Conservation (phyloP, 2,888 invertebrate species). For the Nymphalis c-album region DNA sequence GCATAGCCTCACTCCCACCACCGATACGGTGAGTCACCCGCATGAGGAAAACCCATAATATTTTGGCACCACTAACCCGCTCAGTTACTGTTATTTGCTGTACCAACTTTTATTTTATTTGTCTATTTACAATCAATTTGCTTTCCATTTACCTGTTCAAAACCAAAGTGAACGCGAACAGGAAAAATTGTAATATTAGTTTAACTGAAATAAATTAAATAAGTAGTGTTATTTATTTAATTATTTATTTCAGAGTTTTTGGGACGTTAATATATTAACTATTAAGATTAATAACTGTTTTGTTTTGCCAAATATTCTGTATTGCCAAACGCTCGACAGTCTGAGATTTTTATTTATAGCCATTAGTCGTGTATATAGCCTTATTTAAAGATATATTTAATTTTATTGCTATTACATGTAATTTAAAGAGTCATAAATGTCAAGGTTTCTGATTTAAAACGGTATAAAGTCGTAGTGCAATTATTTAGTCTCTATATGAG, state of each 20-base stretch:
- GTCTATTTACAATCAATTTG: not conserved
- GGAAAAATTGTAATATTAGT: not conserved
- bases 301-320: slow-evolving; percentile 29
- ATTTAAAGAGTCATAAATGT: slow-evolving; percentile 8
- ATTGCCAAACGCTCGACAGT: slow-evolving; percentile 28
- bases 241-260: too few species aligned
- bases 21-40: slow-evolving; percentile 19
- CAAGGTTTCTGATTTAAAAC: not conserved
- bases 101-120: slow-evolving; percentile 18
- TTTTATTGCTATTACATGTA: slow-evolving; percentile 1
- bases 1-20: not conserved
- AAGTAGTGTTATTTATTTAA: not conserved
- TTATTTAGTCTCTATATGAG: not conserved
- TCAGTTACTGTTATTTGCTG: slow-evolving; percentile 34
- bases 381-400: slow-evolving; percentile 18
- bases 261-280: not conserved
- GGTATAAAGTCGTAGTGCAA: not conserved
- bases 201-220: not conserved
- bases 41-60: slow-evolving; percentile 37
- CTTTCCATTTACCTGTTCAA: slow-evolving; percentile 7
- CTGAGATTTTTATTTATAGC: slow-evolving; percentile 24
- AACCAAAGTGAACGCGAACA: not conserved
- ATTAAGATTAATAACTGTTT: slow-evolving; percentile 14
- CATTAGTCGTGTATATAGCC: slow-evolving; percentile 8
- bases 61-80: slow-evolving; percentile 34